phyloP scores from a whole-genome alignment of 2,888 invertebrate species.

The Ectropis crepuscularia region DNA sequence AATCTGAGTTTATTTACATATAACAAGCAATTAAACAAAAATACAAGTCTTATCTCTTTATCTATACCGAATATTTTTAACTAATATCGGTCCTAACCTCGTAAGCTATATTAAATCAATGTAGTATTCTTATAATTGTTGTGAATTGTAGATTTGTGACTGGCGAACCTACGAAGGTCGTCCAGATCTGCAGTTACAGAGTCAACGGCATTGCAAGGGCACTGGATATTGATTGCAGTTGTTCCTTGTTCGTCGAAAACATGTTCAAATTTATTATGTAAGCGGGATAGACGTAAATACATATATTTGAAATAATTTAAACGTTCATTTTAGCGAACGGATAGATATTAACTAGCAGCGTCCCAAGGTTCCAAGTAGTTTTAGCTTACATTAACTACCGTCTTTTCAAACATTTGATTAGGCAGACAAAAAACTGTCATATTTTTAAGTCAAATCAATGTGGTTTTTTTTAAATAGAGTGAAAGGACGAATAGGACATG shows the following conservation, averaged over 20 bases:
- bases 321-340: no score
- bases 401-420: no score
- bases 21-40: neutral
- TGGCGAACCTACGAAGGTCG: slow-evolving; percentile 29
- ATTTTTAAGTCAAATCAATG: no score
- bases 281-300: neutral
- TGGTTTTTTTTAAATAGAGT: no score
- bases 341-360: no score
- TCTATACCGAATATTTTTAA: neutral
- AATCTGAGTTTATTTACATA: no score
- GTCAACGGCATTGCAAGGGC: slow-evolving; percentile 46
- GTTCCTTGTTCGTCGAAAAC: slow-evolving; percentile 13
- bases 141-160: slow-evolving; percentile 33
- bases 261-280: slow-evolving; percentile 15
- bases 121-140: slow-evolving; percentile 22
- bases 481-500: no score
- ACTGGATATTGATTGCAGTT: slow-evolving; percentile 12
- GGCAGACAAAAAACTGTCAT: no score
- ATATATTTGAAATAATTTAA: no score
- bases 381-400: no score
- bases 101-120: slow-evolving; percentile 29
- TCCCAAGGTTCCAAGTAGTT: no score
- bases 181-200: slow-evolving; percentile 21
- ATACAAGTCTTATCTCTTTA: neutral
- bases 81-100: slow-evolving; percentile 19